These are phyloP conservation scores for Syrphus vitripennis DNA, from an alignment of 2,888 invertebrate genomes.

Conservation along the genomic window DNA sequence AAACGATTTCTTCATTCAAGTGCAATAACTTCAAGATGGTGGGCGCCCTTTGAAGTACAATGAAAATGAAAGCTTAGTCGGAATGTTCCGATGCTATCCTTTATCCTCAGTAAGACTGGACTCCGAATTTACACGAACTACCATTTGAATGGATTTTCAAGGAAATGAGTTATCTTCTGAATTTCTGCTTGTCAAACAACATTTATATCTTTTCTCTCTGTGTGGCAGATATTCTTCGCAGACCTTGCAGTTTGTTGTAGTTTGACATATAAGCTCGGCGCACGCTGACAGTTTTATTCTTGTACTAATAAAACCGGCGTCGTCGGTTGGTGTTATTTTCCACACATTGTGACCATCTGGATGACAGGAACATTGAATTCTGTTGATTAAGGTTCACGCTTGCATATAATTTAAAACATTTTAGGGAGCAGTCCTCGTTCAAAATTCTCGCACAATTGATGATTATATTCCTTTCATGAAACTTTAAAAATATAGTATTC, in stretches of 20 bases:
- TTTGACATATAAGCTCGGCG: slow-evolving; percentile 19
- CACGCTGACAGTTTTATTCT: slow-evolving; percentile 25
- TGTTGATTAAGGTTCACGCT: neutral
- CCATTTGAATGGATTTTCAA: too few relatives aligned
- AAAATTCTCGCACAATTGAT: neutral
- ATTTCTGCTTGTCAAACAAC: too few relatives aligned
- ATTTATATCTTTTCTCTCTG: neutral
- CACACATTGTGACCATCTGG: slow-evolving; percentile 57
- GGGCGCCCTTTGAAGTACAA: too few relatives aligned
- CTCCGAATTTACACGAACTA: too few relatives aligned
- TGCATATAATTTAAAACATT: neutral
- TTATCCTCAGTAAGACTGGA: too few relatives aligned
- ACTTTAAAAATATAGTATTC: neutral
- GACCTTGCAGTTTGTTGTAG: neutral
- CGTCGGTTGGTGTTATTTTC: slow-evolving; percentile 6
- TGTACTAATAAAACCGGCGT: slow-evolving; percentile 13
- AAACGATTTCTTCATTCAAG: neutral
- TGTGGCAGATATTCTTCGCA: neutral
- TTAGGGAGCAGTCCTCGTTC: neutral
- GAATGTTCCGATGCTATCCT: too few relatives aligned
- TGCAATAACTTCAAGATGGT: too few relatives aligned
- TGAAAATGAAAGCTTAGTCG: too few relatives aligned
- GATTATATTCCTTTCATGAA: neutral
- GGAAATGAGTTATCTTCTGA: too few relatives aligned
- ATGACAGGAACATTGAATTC: neutral